Evolutionary conservation across 2,113 vertebrate species (phyloP).

Genomic region (Xenotilapia flavipinnis): DNA sequence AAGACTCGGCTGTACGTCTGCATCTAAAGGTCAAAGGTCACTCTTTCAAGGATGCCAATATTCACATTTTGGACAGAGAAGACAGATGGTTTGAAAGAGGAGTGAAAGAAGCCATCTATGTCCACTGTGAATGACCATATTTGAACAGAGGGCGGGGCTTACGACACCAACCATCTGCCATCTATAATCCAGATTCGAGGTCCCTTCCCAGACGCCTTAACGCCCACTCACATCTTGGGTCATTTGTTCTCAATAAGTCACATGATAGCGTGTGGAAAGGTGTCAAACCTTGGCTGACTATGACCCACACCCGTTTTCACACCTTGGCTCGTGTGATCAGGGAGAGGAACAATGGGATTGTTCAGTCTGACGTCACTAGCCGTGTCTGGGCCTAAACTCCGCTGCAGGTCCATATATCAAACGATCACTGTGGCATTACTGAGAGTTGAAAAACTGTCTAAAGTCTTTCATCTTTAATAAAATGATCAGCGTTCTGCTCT

Average conservation of each 20-base stretch:
- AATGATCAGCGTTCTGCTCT: too few relatives aligned
- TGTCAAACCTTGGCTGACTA: not conserved
- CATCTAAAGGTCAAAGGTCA: not conserved
- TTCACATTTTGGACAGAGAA: not conserved
- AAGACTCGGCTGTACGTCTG: not conserved
- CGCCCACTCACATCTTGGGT: not conserved
- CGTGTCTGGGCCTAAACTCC: too few relatives aligned
- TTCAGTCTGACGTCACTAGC: too few relatives aligned
- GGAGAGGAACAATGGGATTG: not conserved
- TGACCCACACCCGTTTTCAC: not conserved
- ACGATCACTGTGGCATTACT: too few relatives aligned
- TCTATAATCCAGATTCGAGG: fast-evolving
- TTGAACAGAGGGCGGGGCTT: not conserved
- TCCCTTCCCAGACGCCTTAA: not conserved
- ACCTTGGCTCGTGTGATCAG: not conserved
- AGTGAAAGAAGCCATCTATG: not conserved
- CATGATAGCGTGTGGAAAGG: not conserved
- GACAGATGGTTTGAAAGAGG: not conserved
- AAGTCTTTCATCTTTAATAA: too few relatives aligned
- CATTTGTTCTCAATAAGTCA: not conserved
- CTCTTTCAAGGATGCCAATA: not conserved
- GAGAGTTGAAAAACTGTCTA: too few relatives aligned
- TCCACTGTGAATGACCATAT: fast-evolving
- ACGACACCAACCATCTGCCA: fast-evolving
- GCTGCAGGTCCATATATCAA: too few relatives aligned